Percentiles rank a stretch among this genome's conserved stretches.
phyloP scores from a whole-genome alignment of 1,140 invertebrate species.

The Thaumetopoea pityocampa region DNA sequence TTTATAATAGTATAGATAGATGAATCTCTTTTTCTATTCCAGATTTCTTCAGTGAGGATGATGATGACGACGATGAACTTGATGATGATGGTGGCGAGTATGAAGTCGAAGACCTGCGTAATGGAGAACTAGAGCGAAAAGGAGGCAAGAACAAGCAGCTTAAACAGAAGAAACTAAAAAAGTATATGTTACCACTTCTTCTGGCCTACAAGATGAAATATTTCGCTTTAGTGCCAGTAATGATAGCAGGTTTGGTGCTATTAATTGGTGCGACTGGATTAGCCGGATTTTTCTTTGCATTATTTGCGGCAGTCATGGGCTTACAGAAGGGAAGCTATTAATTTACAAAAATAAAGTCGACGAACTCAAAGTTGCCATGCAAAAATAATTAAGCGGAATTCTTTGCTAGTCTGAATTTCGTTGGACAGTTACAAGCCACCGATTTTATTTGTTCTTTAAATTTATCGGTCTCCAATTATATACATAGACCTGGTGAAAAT shows the following conservation, averaged over 20 bases:
- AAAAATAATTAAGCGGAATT: no score
- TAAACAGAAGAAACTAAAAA: constrained; percentile 79
- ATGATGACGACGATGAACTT: constrained; percentile 50
- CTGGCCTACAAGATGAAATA: constrained; percentile 90
- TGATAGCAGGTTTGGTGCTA: constrained; percentile 84
- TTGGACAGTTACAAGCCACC: no score
- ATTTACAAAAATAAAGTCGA: no score
- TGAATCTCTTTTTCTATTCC: constrained; percentile 29
- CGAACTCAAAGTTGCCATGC: no score
- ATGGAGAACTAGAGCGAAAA: constrained; percentile 34
- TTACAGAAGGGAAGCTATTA: constrained; percentile 68
- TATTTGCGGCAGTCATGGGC: constrained; percentile 82
- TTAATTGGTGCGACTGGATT: constrained; percentile 85
- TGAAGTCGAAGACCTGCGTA: constrained; percentile 22
- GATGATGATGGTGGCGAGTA: constrained; percentile 43
- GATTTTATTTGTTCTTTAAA: no score
- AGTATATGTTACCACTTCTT: constrained; percentile 84
- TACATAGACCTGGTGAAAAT: no score
- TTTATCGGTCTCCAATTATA: no score
- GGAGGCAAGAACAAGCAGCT: constrained; percentile 46
- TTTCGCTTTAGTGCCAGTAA: constrained; percentile 84
- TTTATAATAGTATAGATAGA: no score
- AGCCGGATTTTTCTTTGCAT: constrained; percentile 90
- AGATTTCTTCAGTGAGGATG: constrained; percentile 59
- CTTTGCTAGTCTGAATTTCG: no score